A percentile compares a stretch with the other conserved stretches of the same genome.
These are phyloP conservation scores for Drosophila subobscura DNA, from an alignment of 1,140 invertebrate genomes.

Conservation along the genomic window DNA sequence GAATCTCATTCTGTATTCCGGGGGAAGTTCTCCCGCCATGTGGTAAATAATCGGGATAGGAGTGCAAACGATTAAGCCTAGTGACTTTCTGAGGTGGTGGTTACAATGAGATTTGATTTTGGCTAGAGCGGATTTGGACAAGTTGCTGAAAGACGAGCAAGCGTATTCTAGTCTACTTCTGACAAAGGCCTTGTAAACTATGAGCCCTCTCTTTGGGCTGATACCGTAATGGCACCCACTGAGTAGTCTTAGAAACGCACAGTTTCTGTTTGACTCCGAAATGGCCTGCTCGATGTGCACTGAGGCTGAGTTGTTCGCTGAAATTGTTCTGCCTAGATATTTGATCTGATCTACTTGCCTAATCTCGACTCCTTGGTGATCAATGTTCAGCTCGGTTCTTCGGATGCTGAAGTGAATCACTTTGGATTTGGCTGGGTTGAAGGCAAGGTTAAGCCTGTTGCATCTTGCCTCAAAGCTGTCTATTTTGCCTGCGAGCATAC, in stretches of 20 bases:
- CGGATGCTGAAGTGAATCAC: too few species aligned
- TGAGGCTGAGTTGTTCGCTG: background rate
- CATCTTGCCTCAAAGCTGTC: too few species aligned
- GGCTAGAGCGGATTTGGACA: background rate
- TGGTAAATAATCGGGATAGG: background rate
- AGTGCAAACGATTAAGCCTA: background rate
- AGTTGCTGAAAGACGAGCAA: background rate
- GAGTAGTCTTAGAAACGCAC: background rate
- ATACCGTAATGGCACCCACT: background rate
- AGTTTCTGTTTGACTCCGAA: background rate
- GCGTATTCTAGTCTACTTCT: background rate
- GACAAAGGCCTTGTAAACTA: background rate
- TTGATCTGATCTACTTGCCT: background rate
- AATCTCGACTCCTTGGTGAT: background rate
- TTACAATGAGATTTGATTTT: background rate
- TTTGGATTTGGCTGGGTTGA: too few species aligned
- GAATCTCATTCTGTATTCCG: background rate
- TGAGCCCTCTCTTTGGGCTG: background rate
- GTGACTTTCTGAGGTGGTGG: background rate
- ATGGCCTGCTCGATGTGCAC: background rate
- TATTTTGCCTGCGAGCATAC: too few species aligned
- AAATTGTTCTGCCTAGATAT: background rate
- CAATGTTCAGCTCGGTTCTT: too few species aligned
- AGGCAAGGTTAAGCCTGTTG: too few species aligned
- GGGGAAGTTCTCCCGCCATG: too few species aligned